These are phyloP conservation scores for Halcyon badia DNA, from an alignment of 2,797 vertebrate species.

Conservation along the genomic window DNA sequence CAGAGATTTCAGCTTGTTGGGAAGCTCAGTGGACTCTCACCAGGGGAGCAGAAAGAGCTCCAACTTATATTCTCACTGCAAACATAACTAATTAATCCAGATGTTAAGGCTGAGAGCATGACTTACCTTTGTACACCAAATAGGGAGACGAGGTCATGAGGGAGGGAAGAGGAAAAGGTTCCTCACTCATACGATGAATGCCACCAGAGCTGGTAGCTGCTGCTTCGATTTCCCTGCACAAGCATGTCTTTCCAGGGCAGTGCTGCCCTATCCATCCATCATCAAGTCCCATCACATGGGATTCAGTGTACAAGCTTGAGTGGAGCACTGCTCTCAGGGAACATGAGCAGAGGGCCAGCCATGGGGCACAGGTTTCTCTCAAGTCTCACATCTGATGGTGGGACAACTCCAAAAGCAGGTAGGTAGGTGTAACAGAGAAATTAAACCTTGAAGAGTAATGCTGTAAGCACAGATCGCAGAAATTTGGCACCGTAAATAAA, in stretches of 20 bases:
- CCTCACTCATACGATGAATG: background rate
- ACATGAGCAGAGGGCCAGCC: fast-evolving
- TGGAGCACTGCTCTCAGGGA: background rate
- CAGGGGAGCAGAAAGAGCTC: background rate
- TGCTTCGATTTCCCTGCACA: background rate
- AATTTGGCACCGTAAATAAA: background rate
- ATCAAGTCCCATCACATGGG: background rate
- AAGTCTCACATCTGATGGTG: background rate
- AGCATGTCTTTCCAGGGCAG: background rate
- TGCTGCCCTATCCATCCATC: background rate
- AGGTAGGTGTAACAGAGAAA: background rate
- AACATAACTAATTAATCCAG: background rate
- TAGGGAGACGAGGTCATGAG: background rate
- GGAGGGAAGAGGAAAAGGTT: background rate
- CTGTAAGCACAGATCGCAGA: fast-evolving
- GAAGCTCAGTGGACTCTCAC: background rate
- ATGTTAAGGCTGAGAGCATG: background rate
- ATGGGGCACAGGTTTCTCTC: background rate
- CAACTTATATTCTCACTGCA: background rate
- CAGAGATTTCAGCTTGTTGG: background rate
- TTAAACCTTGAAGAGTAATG: background rate
- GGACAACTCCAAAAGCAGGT: background rate
- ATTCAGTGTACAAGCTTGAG: background rate
- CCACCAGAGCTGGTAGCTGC: background rate
- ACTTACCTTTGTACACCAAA: background rate